Conservation (phyloP, 2,888 invertebrate species). For the Punctoribates punctum region DNA sequence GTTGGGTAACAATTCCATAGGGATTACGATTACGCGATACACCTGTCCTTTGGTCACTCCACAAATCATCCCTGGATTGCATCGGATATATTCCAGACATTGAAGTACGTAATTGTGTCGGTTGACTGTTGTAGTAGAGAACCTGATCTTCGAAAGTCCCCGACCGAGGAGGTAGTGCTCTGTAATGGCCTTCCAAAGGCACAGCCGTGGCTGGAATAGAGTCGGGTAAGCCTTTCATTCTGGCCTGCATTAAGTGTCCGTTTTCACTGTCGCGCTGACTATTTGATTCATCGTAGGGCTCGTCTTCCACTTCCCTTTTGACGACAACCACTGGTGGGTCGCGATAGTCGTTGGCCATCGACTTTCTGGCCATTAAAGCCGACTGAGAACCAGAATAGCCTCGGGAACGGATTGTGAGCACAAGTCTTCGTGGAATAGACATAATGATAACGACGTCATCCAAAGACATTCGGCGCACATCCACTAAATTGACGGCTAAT, state of each 20-base stretch:
- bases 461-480: constrained; percentile 94
- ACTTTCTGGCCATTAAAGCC: constrained; percentile 47
- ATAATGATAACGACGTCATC: constrained; percentile 99
- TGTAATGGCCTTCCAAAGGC: constrained; percentile 43
- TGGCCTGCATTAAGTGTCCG: constrained; percentile 48
- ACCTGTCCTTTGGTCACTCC: constrained; percentile 59
- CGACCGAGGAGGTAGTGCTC: constrained; percentile 42
- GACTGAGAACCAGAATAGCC: constrained; percentile 45
- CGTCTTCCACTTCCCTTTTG: constrained; percentile 76
- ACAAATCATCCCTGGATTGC: constrained; percentile 42
- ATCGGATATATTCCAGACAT: constrained; percentile 47
- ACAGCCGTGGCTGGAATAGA: constrained; percentile 48
- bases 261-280: constrained; percentile 50
- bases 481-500: constrained; percentile 93
- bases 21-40: constrained; percentile 68
- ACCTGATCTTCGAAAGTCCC: constrained; percentile 47
- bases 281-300: constrained; percentile 56
- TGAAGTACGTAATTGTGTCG: constrained; percentile 37
- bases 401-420: constrained; percentile 81
- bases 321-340: constrained; percentile 82
- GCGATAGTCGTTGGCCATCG: constrained; percentile 45
- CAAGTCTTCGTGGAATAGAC: constrained; percentile 93
- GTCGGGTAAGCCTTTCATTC: constrained; percentile 48
- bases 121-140: constrained; percentile 49
- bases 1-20: constrained; percentile 72